Base-by-base conservation (phyloP, 2,113 vertebrate species). In the Phaethornis superciliosus region DNA sequence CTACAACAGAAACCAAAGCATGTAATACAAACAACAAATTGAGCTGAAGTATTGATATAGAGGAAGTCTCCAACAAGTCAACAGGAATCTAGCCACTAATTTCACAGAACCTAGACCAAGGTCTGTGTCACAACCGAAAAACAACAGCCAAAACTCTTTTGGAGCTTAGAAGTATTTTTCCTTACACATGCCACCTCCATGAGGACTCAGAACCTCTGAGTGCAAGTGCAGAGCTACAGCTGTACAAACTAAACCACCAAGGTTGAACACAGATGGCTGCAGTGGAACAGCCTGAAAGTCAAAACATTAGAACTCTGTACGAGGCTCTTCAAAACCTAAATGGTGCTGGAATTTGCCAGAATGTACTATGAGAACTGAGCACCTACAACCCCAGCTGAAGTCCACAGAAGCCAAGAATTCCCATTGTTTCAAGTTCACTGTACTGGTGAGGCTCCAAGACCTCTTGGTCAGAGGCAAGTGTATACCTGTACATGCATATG, bases 401-500 rank as follows among this genome's bases (percentile, higher is more conserved):
- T 14, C 33, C 44, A 71, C 28, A 79, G 10, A 75, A 35, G 10
- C 14, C 22, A 75, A 70, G 26, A 81, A 49, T 17, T 85, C 15
- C 32, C 28, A 19, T 1, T 63, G 12, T 54, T 78, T 37, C 44
- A 23, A 68, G 15, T 37, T 60, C 26, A 75, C 24, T 13, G 37
- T 54, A 21, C 24, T 15, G 20, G 51, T 12, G 47, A 4, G 9
- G n/a, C 37, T 70, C 51, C 52, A 62, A 77, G 33, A 58, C 7
- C 17, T 64, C 28, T 7, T 55, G 16, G 18, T 37, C 83, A 24
- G 52, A 85, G 32, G 3, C 0, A 15, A 3, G 22, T 19, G 16
- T 7, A 7, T 60, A 4, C 17, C 13, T 8, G 11, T 10, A 3
- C 13, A 32, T 2, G 11, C 4, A 12, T 15, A 2, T 18, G n/a